Evolutionary conservation across 92 coral and sea anemone genomes (phyloP), one percentile per base, ranked within the genome.

Genomic region (Hydrozoanthus gracilis): DNA sequence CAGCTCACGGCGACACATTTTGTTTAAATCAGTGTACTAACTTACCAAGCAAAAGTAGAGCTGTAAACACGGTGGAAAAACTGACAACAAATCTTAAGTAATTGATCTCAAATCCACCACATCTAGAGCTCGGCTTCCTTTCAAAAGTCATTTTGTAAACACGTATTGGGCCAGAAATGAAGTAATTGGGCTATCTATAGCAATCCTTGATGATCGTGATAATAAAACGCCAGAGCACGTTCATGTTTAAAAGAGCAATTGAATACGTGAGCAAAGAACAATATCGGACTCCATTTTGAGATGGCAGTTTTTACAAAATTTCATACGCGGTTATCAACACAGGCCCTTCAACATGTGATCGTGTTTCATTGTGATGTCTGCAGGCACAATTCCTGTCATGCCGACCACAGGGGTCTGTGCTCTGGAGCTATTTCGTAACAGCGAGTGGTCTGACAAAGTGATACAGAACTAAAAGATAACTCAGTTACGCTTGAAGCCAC

Each of bases 321-420:
- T 39, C 67, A 64, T 79, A 45, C n/a, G 49, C 4, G 39, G 73
- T 20, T 45, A 62, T 79, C 84, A 79, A 79, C 73, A 79, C 55
- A 79, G 68, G 20, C 27, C 51, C 20, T 27, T 51, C 45, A 76
- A 49, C 12, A 11, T 76, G 82, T 54, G 84, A 79, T 79, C 84
- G 73, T 65, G 73, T 79, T 79, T 79, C 84, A 64, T 27, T 45
- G 72, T 16, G 49, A n/a, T 44, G 74, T 62, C 73, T 79, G 84
- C 73, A 49, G 62, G 84, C 45, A 8, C 58, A 79, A 79, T 79
- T 79, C 84, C 73, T 79, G 84, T 79, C 84, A 79, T 79, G 17
- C 84, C 84, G 47, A 4, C 84, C 10, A 20, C 58, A 15, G 84
- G 73, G 73, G 72, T 27, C n/a, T 20, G 8, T 20, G 8, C 3